phyloP scores from a whole-genome alignment of 2,888 invertebrate species.

The Xestia sexstrigata region DNA sequence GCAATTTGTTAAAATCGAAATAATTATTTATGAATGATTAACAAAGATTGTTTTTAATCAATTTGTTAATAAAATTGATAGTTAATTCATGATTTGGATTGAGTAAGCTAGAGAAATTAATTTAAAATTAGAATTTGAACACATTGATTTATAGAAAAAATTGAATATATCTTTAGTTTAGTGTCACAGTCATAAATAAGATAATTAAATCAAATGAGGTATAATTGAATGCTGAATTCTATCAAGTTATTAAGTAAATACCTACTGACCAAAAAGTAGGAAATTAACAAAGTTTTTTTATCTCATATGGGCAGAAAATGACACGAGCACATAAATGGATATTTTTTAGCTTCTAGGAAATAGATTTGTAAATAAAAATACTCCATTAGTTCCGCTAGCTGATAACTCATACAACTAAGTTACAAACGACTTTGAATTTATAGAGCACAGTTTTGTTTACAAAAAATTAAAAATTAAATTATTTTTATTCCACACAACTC shows the following conservation, averaged over 20 bases:
- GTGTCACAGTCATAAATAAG: not conserved
- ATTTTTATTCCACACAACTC: not conserved
- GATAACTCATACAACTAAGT: slow-evolving; percentile 62
- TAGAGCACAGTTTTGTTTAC: slow-evolving; percentile 34
- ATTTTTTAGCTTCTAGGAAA: slow-evolving; percentile 48
- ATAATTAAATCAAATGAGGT: not conserved
- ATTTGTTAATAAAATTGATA: slow-evolving; percentile 37
- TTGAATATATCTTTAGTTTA: not conserved
- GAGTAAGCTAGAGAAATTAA: slow-evolving; percentile 16
- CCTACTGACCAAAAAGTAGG: not conserved
- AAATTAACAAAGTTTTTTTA: not conserved
- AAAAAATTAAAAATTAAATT: not conserved
- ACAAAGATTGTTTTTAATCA: slow-evolving; percentile 25
- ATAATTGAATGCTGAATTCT: not conserved
- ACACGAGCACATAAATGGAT: slow-evolving; percentile 43
- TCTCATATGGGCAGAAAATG: not conserved
- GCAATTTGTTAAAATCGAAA: slow-evolving; percentile 44
- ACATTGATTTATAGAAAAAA: slow-evolving; percentile 23
- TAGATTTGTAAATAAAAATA: slow-evolving; percentile 65
- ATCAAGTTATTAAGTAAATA: not conserved
- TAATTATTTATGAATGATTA: slow-evolving; percentile 26
- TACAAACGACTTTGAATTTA: slow-evolving; percentile 63
- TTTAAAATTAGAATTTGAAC: slow-evolving; percentile 50
- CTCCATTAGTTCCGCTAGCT: slow-evolving; percentile 67
- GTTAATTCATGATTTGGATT: slow-evolving; percentile 11